These are phyloP conservation scores for Pocillopora verrucosa DNA, from an alignment of 64 coral and sea anemone genomes.

Conservation along the genomic window DNA sequence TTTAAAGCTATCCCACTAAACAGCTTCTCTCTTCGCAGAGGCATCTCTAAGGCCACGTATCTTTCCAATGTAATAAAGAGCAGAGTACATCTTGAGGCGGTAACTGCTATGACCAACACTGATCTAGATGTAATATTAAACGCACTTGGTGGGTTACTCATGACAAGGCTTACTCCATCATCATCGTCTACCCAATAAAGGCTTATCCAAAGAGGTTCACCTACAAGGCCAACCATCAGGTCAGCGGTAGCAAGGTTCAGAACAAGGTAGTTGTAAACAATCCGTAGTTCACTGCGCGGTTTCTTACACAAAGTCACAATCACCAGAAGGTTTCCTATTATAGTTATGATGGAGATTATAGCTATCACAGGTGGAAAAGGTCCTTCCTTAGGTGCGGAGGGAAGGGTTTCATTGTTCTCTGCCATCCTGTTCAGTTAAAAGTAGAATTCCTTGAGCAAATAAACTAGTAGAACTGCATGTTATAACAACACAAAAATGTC, in stretches of 20 bases:
- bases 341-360: conserved; percentile 29
- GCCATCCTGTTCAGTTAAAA: too few species aligned
- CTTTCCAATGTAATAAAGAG: conserved; percentile 7
- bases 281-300: conserved; percentile 67
- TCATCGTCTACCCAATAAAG: conserved; percentile 40
- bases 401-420: too few species aligned
- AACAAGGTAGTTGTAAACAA: conserved; percentile 57
- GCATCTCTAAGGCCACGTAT: conserved; percentile 6
- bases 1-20: neutral
- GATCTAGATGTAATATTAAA: neutral
- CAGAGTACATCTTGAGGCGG: neutral
- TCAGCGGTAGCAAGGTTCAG: conserved; percentile 73
- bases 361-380: neutral
- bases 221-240: conserved; percentile 59
- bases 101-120: too few species aligned
- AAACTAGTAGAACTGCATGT: too few species aligned
- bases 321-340: conserved; percentile 54
- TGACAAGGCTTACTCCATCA: neutral
- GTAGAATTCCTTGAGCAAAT: too few species aligned
- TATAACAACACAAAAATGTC: too few species aligned
- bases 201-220: conserved; percentile 46
- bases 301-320: conserved; percentile 53
- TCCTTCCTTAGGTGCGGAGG: too few species aligned
- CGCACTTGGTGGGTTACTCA: neutral
- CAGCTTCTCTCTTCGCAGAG: neutral